phyloP scores from a whole-genome alignment of 2,888 invertebrate species.

The Adelognathus sp. region DNA sequence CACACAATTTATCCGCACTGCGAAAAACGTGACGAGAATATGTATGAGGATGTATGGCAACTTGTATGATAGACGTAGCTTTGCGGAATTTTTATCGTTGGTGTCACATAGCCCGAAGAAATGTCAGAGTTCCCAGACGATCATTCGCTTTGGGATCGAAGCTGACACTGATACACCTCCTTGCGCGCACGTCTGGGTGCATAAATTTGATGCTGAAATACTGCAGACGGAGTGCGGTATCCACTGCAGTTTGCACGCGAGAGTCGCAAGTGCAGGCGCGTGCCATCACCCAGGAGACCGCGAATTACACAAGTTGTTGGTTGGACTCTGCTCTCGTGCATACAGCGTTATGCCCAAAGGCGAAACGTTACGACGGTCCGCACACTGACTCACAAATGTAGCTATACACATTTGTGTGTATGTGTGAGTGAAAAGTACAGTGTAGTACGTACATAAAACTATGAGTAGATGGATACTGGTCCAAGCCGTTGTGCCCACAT shows the following conservation, averaged over 20 bases:
- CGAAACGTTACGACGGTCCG: background rate
- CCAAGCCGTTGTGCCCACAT: too few species aligned
- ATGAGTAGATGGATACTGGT: background rate
- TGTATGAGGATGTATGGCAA: background rate
- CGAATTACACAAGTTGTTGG: background rate
- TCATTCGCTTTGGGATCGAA: slow-evolving; percentile 17
- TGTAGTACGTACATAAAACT: background rate
- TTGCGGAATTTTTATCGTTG: slow-evolving; percentile 22
- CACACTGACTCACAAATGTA: background rate
- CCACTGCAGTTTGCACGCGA: slow-evolving; percentile 34
- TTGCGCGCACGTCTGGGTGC: background rate
- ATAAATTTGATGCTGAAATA: background rate
- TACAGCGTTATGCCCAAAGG: background rate
- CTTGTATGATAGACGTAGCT: background rate
- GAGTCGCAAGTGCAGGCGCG: slow-evolving; percentile 31
- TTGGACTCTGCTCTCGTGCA: background rate
- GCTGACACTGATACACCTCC: background rate
- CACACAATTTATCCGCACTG: background rate
- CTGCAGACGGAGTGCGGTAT: background rate
- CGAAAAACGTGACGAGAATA: background rate
- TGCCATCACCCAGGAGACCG: slow-evolving; percentile 45
- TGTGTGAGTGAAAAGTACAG: background rate
- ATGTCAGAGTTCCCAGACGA: slow-evolving; percentile 38
- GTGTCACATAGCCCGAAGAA: slow-evolving; percentile 16
- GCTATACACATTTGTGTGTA: background rate